Evolutionary conservation across 2,888 invertebrate species (phyloP).

Genomic region (Therioaphis trifolii): DNA sequence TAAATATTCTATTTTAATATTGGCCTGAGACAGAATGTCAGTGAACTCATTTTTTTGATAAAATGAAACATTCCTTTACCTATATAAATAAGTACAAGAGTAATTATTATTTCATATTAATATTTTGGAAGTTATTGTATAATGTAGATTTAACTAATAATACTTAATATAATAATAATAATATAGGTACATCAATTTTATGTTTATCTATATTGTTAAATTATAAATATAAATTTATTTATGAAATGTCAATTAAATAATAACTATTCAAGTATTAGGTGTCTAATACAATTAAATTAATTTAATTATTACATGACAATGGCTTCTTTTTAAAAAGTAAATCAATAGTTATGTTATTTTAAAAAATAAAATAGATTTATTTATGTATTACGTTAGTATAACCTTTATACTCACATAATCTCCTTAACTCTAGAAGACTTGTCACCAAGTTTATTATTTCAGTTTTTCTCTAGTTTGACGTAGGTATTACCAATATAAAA

Average conservation of each 20-base stretch:
- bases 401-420: neutral
- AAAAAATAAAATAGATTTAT: slow-evolving; percentile 11
- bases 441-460: neutral
- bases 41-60: no score
- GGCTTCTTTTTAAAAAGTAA: slow-evolving; percentile 46
- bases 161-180: no score
- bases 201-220: no score
- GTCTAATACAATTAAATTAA: slow-evolving; percentile 58
- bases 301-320: slow-evolving; percentile 52
- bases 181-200: no score
- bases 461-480: neutral
- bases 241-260: neutral
- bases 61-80: no score
- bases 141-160: no score
- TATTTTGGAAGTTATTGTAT: no score
- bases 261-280: slow-evolving; percentile 16
- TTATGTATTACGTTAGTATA: neutral
- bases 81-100: no score
- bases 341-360: slow-evolving; percentile 38
- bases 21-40: no score
- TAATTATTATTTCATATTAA: no score
- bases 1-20: no score
- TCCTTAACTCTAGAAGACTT: slow-evolving; percentile 20
- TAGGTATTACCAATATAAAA: no score
- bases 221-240: neutral